Conservation (phyloP, 2,888 invertebrate genomes). For the Synanthedon myopaeformis region DNA sequence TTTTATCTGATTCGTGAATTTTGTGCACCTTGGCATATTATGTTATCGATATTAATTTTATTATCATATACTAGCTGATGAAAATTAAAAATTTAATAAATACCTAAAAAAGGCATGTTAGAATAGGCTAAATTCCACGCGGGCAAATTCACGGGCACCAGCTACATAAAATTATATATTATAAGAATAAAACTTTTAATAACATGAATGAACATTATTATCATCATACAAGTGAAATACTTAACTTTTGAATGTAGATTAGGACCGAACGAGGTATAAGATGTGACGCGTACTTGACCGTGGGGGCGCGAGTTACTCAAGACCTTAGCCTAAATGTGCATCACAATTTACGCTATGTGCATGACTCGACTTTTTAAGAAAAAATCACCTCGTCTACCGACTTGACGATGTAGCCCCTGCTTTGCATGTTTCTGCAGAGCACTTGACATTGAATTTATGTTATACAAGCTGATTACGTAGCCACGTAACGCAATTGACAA, state of each 20-base stretch:
- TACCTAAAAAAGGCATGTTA: too few species aligned
- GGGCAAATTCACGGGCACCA: too few species aligned
- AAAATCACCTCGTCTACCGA: constrained; percentile 28
- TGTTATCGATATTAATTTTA: too few species aligned
- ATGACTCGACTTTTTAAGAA: constrained; percentile 41
- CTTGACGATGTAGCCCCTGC: constrained; percentile 8
- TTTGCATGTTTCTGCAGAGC: constrained; percentile 9
- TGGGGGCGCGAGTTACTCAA: constrained; percentile 4
- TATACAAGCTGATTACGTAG: constrained; percentile 19
- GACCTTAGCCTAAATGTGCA: constrained; percentile 54
- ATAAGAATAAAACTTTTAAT: too few species aligned
- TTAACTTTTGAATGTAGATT: not conserved
- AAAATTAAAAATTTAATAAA: too few species aligned
- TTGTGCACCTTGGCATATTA: not conserved
- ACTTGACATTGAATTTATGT: constrained; percentile 27
- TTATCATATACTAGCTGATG: too few species aligned
- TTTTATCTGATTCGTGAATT: not conserved
- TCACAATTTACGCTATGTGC: constrained; percentile 29
- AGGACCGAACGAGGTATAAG: not conserved
- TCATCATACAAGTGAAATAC: not conserved
- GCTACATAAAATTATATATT: too few species aligned
- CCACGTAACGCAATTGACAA: constrained; percentile 12
- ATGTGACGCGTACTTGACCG: constrained; percentile 5
- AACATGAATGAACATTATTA: not conserved
- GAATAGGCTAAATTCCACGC: too few species aligned